Evolutionary conservation across 2,888 invertebrate genomes (phyloP).

Genomic region (Mechanitis mazaeus): DNA sequence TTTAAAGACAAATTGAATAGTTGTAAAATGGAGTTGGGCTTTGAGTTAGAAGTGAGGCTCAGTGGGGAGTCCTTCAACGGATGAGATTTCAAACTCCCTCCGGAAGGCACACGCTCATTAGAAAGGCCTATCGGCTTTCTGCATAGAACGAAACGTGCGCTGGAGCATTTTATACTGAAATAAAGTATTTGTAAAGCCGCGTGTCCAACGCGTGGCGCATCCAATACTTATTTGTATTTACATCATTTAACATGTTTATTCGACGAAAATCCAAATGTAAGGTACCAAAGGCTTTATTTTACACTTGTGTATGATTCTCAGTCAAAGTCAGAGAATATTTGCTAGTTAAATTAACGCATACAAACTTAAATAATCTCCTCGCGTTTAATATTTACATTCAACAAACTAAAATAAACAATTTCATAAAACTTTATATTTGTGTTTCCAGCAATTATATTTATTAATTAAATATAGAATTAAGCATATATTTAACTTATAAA

Average conservation of each 20-base stretch:
- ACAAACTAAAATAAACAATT: no score
- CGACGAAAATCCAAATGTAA: conserved; percentile 21
- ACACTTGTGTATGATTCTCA: not conserved
- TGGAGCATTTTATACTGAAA: conserved; percentile 38
- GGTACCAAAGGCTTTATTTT: conserved; percentile 13
- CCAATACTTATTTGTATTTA: conserved; percentile 62
- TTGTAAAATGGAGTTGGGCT: conserved; percentile 18
- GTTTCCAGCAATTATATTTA: no score
- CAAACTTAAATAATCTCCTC: no score
- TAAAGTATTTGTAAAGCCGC: conserved; percentile 42
- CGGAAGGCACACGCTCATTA: conserved; percentile 58
- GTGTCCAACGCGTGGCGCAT: conserved; percentile 48
- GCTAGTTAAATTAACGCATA: no score
- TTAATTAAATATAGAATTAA: not conserved
- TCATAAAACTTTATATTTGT: no score
- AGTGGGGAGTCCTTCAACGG: conserved; percentile 36
- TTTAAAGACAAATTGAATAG: conserved; percentile 5
- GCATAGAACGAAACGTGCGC: conserved; percentile 31
- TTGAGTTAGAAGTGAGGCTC: conserved; percentile 27
- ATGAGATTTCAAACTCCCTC: conserved; percentile 43
- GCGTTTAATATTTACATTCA: no score
- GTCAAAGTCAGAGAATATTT: not conserved
- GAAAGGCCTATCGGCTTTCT: conserved; percentile 55
- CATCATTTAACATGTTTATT: conserved; percentile 67
- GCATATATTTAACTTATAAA: not conserved